These are phyloP conservation scores for Cantharis rustica DNA, from an alignment of 2,888 invertebrate genomes.

Conservation along the genomic window DNA sequence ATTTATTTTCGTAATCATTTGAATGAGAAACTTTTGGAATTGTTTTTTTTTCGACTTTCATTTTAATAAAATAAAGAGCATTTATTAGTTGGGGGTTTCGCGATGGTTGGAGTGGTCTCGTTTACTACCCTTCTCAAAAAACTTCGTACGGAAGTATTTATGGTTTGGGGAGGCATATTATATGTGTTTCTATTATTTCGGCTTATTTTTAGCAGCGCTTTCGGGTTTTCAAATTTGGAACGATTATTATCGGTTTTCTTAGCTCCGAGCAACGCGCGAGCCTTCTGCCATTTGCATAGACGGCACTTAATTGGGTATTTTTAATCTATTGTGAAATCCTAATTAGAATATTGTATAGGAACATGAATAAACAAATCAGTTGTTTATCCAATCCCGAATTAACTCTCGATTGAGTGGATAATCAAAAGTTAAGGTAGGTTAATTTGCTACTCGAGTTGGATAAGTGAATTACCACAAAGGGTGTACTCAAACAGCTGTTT, in stretches of 20 bases:
- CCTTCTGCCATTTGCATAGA: not conserved
- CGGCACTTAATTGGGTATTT: not conserved
- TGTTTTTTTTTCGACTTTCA: not conserved
- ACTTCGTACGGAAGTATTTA: not conserved
- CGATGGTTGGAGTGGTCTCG: not conserved
- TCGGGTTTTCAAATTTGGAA: no score
- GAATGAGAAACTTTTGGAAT: not conserved
- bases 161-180: not conserved
- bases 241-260: not conserved
- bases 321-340: not conserved
- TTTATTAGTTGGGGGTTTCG: not conserved
- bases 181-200: not conserved
- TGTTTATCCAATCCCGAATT: not conserved
- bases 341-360: not conserved
- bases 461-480: not conserved
- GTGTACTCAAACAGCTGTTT: not conserved
- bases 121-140: not conserved
- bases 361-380: not conserved
- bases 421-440: constrained; percentile 3
- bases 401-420: not conserved
- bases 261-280: not conserved
- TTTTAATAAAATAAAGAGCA: not conserved
- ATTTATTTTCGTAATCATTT: not conserved
- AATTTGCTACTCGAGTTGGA: not conserved
- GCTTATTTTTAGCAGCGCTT: no score